phyloP scores from a whole-genome alignment of 30 jellyfish, hydroid and myxozoan species.

The Mastigias papua region DNA sequence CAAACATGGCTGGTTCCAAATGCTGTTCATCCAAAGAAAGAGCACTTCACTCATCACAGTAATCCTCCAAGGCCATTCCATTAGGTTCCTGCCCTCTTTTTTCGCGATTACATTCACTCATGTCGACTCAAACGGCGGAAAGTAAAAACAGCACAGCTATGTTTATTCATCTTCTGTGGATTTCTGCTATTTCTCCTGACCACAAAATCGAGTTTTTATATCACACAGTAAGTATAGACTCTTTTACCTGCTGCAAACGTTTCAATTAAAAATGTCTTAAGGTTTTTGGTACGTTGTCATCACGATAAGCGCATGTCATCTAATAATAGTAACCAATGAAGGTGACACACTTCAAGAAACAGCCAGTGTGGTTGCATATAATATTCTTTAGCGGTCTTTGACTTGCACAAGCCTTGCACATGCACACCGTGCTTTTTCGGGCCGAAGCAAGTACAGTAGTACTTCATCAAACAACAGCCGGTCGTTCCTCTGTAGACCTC shows the following conservation, averaged over 20 bases:
- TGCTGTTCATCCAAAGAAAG: not conserved
- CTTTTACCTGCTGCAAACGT: slow-evolving; percentile 7
- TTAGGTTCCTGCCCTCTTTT: not conserved
- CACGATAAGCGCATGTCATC: too few relatives aligned
- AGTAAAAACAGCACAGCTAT: slow-evolving; percentile 6
- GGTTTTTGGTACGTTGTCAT: too few relatives aligned
- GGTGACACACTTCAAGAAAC: too few relatives aligned
- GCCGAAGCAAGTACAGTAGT: too few relatives aligned
- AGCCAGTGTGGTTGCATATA: too few relatives aligned
- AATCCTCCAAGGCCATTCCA: not conserved
- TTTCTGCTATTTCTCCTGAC: slow-evolving; percentile 1
- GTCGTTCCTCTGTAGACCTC: too few relatives aligned
- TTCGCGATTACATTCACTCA: not conserved
- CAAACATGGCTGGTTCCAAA: not conserved
- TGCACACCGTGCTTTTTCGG: too few relatives aligned
- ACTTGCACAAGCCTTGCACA: too few relatives aligned
- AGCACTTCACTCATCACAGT: not conserved
- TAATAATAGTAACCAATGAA: too few relatives aligned
- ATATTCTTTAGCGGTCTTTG: too few relatives aligned
- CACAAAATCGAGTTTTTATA: not conserved
- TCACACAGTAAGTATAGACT: not conserved
- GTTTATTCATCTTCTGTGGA: slow-evolving; percentile 1
- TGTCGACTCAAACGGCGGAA: not conserved
- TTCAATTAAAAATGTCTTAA: not conserved
- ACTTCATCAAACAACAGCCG: too few relatives aligned